These are phyloP conservation scores for Hippocampus comes DNA, from an alignment of 2,113 vertebrate genomes.

Conservation along the genomic window DNA sequence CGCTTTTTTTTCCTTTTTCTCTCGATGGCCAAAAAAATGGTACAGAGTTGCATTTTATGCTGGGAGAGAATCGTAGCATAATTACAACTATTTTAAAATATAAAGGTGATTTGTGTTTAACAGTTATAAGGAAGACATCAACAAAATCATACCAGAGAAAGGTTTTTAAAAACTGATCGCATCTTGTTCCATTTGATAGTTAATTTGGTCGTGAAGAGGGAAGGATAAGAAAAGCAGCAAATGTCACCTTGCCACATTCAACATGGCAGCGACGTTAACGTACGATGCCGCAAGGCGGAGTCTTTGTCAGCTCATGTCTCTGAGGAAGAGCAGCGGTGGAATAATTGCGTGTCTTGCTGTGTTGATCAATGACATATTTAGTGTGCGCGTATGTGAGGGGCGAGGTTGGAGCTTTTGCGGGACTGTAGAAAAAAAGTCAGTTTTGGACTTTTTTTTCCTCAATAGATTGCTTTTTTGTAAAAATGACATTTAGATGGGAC, in stretches of 20 bases:
- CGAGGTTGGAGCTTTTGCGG: not conserved
- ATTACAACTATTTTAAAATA: no score
- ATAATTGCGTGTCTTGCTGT: not conserved
- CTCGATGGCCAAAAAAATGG: no score
- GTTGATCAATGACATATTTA: not conserved
- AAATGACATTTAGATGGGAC: constrained; percentile 18
- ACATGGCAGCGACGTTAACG: not conserved
- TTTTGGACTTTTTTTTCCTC: constrained; percentile 14
- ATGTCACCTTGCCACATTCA: not conserved
- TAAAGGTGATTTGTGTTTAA: no score
- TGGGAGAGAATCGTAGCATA: no score
- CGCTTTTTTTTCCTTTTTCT: no score
- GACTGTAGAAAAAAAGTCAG: constrained; percentile 4
- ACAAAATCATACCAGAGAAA: not conserved
- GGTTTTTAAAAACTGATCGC: not conserved
- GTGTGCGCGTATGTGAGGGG: constrained; percentile 1
- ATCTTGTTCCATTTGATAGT: no score
- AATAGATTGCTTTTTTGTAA: not conserved
- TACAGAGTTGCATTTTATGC: no score
- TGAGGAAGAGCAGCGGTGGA: not conserved
- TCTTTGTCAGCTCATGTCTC: not conserved
- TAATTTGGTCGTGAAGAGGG: not conserved
- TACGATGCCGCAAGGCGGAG: not conserved
- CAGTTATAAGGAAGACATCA: no score
- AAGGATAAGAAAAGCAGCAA: not conserved